phyloP scores from a whole-genome alignment of 2,113 vertebrate species.

The Paramisgurnus dabryanus region DNA sequence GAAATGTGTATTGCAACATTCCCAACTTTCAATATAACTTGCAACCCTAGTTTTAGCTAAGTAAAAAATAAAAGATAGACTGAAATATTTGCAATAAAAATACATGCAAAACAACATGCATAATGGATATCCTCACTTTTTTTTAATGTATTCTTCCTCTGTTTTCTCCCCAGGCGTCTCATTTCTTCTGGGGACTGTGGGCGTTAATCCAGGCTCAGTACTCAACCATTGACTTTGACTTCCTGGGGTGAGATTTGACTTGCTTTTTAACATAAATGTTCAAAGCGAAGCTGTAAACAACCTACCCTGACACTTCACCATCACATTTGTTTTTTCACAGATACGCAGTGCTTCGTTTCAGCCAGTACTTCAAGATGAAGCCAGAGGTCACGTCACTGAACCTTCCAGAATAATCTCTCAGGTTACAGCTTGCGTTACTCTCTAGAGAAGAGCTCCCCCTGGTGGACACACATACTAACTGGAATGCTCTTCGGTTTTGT shows the following conservation, averaged over 20 bases:
- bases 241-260: slow-evolving; percentile 85
- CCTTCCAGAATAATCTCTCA: slow-evolving; percentile 81
- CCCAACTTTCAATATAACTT: too few species aligned
- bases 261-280: background rate
- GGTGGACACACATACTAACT: slow-evolving; percentile 46
- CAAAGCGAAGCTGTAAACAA: background rate
- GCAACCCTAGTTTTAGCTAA: too few species aligned
- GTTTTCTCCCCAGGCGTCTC: slow-evolving; percentile 81
- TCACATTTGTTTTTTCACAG: slow-evolving; percentile 63
- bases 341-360: slow-evolving; percentile 93
- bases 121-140: background rate
- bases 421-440: slow-evolving; percentile 37
- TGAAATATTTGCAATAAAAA: too few species aligned
- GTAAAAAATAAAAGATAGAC: too few species aligned
- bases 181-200: slow-evolving; percentile 99
- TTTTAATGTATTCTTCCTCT: slow-evolving; percentile 18
- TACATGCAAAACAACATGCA: too few species aligned
- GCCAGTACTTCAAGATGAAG: slow-evolving; percentile 98
- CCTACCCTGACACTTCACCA: background rate
- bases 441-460: slow-evolving; percentile 49
- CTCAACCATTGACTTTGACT: slow-evolving; percentile 97
- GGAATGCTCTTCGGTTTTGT: slow-evolving; percentile 33
- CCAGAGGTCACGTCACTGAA: slow-evolving; percentile 80
- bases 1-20: too few species aligned
- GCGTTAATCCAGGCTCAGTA: slow-evolving; percentile 96